A percentile compares a stretch with the other conserved stretches of the same genome.
Evolutionary conservation across 2,113 vertebrate genomes (phyloP).

Genomic region (Sinocyclocheilus anophthalmus): DNA sequence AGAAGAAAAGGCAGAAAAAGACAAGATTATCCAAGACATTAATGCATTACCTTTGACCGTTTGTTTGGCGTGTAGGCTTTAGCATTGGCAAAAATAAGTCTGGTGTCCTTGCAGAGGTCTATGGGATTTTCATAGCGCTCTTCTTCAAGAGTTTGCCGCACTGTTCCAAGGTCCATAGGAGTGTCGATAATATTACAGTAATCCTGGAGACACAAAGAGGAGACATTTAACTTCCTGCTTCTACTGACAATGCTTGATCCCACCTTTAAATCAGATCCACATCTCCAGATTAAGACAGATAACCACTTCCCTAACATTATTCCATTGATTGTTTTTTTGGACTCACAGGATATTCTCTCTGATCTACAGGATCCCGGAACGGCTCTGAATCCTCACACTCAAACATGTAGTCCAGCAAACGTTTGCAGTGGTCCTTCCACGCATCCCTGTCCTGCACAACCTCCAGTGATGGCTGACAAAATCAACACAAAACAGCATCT

Average conservation of each 20-base stretch:
- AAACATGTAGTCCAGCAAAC: slow-evolving; percentile 87
- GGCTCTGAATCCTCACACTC: slow-evolving; percentile 95
- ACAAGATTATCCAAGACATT: background rate
- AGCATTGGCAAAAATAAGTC: slow-evolving; percentile 94
- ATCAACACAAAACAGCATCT: background rate
- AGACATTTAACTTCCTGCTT: background rate
- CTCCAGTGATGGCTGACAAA: slow-evolving; percentile 64
- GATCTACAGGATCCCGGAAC: slow-evolving; percentile 92
- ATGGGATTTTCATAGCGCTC: slow-evolving; percentile 89
- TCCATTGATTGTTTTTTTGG: background rate
- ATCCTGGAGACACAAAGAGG: slow-evolving; percentile 75
- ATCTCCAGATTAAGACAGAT: background rate
- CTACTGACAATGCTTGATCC: background rate
- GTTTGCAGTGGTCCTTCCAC: slow-evolving; percentile 93
- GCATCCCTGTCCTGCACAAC: slow-evolving; percentile 77
- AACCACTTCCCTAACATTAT: background rate
- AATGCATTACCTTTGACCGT: slow-evolving; percentile 86
- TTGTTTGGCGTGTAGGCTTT: slow-evolving; percentile 97
- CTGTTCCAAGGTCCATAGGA: slow-evolving; percentile 93
- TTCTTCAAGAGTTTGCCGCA: slow-evolving; percentile 83
- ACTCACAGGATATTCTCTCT: slow-evolving; percentile 89
- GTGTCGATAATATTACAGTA: slow-evolving; percentile 90
- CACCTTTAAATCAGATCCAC: background rate
- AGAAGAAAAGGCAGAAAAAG: background rate
- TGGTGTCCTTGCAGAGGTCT: slow-evolving; percentile 93